Evolutionary conservation across 2,888 invertebrate genomes (phyloP), one percentile per base, ranked within the genome.

Genomic region (Chouioia cunea): DNA sequence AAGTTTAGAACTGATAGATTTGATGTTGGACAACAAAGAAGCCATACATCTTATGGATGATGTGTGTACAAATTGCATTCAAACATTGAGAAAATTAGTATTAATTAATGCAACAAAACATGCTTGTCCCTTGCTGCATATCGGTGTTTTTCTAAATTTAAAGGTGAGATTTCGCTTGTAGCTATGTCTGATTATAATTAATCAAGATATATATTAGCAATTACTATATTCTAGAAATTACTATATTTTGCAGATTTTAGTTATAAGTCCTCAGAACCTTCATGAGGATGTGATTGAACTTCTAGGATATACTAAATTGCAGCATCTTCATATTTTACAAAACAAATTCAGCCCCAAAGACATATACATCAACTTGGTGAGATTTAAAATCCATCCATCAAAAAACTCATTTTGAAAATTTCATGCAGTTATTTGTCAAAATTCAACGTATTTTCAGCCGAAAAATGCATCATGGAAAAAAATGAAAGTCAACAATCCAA

Each of bases 91-190:
- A 18, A 88, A 89, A 1, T 85, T 95, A 23, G 88, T 90, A 68
- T 81, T 95, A n/a, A 88, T 94, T 8, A 95, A 95, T 83, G 88
- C 92, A 3, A 93, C 94, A 0, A 91, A 90, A 77, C 86, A 88
- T 4, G 89, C 89, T 57, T 93, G 91, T 77, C 91, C 92, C 43
- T 86, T 95, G 20, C 86, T 93, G 73, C 93, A 94, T 79, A 89
- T 92, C 27, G 93, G 93, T 0, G 89, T 93, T 36, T 94, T 95
- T 81, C 82, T 93, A 23, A 92, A 93, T 82, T 88, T 95, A 66
- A 87, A 89, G 79, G 92, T 91, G 83, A 82, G 80, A 78, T 27
- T 47, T 22, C 22, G 57, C 48, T 20, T 43, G 47, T 73, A 60
- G 46, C 48, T 59, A 27, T 46, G 22, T 54, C 18, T 44, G 2